Evolutionary conservation across 1,140 invertebrate species (phyloP), one percentile per base, ranked within the genome.

Genomic region (Venturia canescens): DNA sequence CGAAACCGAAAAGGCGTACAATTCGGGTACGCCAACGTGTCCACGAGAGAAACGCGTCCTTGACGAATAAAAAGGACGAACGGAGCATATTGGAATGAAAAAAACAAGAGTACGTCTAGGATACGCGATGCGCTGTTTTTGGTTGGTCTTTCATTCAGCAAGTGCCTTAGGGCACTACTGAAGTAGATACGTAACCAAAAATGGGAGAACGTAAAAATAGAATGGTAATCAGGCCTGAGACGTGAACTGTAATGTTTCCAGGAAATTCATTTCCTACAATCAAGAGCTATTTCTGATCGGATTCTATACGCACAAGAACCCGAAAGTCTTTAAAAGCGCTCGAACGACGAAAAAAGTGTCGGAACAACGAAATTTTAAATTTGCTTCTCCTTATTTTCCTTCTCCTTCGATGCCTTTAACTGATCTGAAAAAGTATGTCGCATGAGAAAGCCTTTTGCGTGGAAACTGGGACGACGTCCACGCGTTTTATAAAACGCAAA

Each of bases 181-280:
- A 26, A 69, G 29, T 34, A 69, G 26, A 69, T 21, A 53, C 34
- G 50, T 53, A 53, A 53, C 3, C 50, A 15, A 27, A 34, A 69
- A 69, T 26, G n/a, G 69, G 67, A 79, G 72, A 82, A 83, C 78
- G 81, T 78, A 9, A 83, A 70, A 69, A 80, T 74, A 78, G 83
- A 87, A 88, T 88, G 84, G 84, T 82, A 88, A 84, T 88, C 81
- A 4, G 80, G 78, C 76, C 83, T 87, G 85, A 84, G 50, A 29
- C 38, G 23, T 44, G 44, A 71, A 86, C 84, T 85, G 84, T 85
- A 82, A 84, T 80, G 79, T 84, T 83, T 85, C 34, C 34, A 34
- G 34, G 34, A 34, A 34, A 4, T 9, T 34, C 9, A 34, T 4
- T 34, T 3, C 3, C 34, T 4, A 34, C 34, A 34, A 34, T 34